phyloP scores from a whole-genome alignment of 2,888 invertebrate genomes.

The Melinaea marsaeus region DNA sequence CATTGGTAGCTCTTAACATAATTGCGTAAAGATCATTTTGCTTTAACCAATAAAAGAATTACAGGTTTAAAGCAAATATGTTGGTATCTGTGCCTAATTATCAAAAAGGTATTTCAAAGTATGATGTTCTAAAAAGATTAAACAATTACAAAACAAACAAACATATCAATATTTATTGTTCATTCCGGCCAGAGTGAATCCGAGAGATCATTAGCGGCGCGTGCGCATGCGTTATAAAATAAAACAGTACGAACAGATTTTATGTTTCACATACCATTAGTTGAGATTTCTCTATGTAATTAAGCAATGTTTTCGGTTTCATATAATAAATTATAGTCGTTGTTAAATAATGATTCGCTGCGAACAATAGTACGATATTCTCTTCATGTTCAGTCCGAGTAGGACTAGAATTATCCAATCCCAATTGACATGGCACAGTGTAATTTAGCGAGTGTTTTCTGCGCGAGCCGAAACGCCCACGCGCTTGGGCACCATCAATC shows the following conservation, averaged over 20 bases:
- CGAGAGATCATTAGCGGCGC: slow-evolving; percentile 63
- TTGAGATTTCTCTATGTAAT: slow-evolving; percentile 32
- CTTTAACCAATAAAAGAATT: not conserved
- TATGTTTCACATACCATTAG: slow-evolving; percentile 45
- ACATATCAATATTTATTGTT: slow-evolving; percentile 7
- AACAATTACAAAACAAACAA: slow-evolving; percentile 3
- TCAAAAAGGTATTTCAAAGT: not conserved
- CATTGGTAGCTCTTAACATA: not conserved
- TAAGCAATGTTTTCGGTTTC: slow-evolving; percentile 34
- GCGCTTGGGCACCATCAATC: slow-evolving; percentile 61
- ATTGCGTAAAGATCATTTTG: not conserved
- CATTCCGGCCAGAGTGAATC: slow-evolving; percentile 40
- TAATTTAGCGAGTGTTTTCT: slow-evolving; percentile 64
- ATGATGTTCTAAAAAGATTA: not conserved
- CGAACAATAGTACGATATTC: slow-evolving; percentile 34
- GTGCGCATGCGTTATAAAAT: slow-evolving; percentile 65
- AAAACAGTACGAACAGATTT: slow-evolving; percentile 50
- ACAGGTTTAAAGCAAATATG: not conserved
- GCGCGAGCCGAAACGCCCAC: slow-evolving; percentile 57
- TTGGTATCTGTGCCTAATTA: not conserved
- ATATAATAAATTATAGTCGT: slow-evolving; percentile 32
- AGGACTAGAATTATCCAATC: slow-evolving; percentile 41
- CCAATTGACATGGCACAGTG: slow-evolving; percentile 45
- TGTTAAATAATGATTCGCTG: slow-evolving; percentile 28
- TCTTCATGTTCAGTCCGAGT: slow-evolving; percentile 24